phyloP scores from a whole-genome alignment of 2,113 vertebrate species.

The Narcine bancroftii region DNA sequence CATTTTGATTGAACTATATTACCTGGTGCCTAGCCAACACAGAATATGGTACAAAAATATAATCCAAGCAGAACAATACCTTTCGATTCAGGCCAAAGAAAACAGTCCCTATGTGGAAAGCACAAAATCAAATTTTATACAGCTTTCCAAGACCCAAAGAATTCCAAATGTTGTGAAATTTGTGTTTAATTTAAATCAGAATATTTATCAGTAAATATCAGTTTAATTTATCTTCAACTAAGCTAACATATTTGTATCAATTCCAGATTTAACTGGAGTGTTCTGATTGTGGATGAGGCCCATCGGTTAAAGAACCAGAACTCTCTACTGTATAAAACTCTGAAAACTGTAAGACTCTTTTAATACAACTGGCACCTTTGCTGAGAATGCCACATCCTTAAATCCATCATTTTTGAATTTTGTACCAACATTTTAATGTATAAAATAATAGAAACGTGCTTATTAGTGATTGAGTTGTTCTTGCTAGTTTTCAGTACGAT shows the following conservation, averaged over 20 bases:
- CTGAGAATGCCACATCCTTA: background rate
- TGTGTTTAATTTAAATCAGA: background rate
- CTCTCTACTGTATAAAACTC: slow-evolving; percentile 68
- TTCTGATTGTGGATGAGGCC: slow-evolving; percentile 84
- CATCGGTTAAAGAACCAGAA: slow-evolving; percentile 83
- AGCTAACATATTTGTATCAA: background rate
- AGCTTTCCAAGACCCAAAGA: background rate
- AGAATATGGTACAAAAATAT: background rate
- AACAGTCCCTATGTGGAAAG: background rate
- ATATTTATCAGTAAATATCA: background rate
- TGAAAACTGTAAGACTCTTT: slow-evolving; percentile 43
- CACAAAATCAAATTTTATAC: background rate
- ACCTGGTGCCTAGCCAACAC: background rate
- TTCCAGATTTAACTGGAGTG: slow-evolving; percentile 58
- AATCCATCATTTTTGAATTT: background rate
- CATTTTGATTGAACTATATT: background rate
- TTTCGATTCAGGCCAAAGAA: background rate
- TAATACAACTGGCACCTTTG: too few species aligned
- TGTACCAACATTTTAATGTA: background rate
- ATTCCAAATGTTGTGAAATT: background rate
- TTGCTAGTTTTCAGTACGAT: slow-evolving; percentile 69
- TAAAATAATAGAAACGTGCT: background rate
- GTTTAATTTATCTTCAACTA: background rate
- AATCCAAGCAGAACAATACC: background rate
- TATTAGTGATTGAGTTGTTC: background rate